phyloP scores from a whole-genome alignment of 1,140 invertebrate genomes.

The Anoplolepis gracilipes region DNA sequence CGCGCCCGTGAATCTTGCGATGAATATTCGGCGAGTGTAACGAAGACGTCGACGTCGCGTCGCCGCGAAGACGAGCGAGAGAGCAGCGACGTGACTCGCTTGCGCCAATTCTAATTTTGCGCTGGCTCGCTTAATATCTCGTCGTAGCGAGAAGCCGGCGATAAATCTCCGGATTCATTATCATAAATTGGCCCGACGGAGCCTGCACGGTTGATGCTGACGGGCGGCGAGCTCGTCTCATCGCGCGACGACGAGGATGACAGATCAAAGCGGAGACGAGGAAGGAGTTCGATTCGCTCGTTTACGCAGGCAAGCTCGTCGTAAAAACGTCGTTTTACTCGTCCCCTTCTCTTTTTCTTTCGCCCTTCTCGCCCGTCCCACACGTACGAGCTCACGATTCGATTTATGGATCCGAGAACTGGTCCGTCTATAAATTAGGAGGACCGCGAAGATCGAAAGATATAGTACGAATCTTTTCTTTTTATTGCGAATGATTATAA shows the following conservation, averaged over 20 bases:
- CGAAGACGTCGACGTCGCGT: slow-evolving; percentile 53
- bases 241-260: slow-evolving; percentile 61
- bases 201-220: slow-evolving; percentile 69
- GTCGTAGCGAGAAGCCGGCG: slow-evolving; percentile 71
- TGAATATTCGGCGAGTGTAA: slow-evolving; percentile 57
- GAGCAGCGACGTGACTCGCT: slow-evolving; percentile 53
- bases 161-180: slow-evolving; percentile 79
- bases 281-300: slow-evolving; percentile 70
- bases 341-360: slow-evolving; percentile 35
- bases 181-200: slow-evolving; percentile 77
- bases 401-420: slow-evolving; percentile 62
- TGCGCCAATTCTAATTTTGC: slow-evolving; percentile 78
- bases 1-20: slow-evolving; percentile 9
- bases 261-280: slow-evolving; percentile 71
- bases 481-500: slow-evolving; percentile 57
- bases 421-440: slow-evolving; percentile 58
- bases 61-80: slow-evolving; percentile 31
- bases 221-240: slow-evolving; percentile 54
- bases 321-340: slow-evolving; percentile 65
- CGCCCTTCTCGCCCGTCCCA: slow-evolving; percentile 21
- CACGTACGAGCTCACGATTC: slow-evolving; percentile 42
- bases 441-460: slow-evolving; percentile 58
- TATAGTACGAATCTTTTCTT: slow-evolving; percentile 53
- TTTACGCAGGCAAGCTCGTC: slow-evolving; percentile 65
- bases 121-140: slow-evolving; percentile 73